Evolutionary conservation across 1,140 invertebrate genomes (phyloP).

Genomic region (Euura saliciscinereae): DNA sequence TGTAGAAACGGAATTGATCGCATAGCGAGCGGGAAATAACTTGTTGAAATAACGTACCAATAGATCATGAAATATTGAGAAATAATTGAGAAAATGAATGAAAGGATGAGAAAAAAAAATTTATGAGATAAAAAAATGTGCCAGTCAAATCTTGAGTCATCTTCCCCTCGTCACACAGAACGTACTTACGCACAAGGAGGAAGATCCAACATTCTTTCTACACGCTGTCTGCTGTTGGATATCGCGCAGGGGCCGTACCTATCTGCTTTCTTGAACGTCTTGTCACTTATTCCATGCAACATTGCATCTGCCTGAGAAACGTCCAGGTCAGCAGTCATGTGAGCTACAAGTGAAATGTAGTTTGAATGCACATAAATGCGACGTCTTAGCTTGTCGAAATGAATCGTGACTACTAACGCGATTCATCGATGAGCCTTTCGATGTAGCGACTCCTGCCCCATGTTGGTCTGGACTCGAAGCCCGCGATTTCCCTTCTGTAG

Average conservation of each 20-base stretch:
- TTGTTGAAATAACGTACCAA: no score
- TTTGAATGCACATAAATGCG: no score
- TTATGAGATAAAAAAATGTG: no score
- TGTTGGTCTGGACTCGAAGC: slow-evolving; percentile 16
- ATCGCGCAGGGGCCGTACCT: slow-evolving; percentile 13
- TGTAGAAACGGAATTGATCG: neutral
- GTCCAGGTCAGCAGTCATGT: slow-evolving; percentile 24
- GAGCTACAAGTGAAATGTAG: slow-evolving; percentile 14
- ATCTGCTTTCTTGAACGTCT: slow-evolving; percentile 16
- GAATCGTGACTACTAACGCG: slow-evolving; percentile 14
- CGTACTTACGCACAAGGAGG: slow-evolving; percentile 21
- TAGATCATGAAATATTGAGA: no score
- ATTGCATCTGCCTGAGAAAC: slow-evolving; percentile 22
- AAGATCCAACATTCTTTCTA: slow-evolving; percentile 18
- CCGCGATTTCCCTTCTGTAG: slow-evolving; percentile 17
- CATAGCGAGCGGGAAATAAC: neutral
- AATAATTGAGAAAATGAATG: no score
- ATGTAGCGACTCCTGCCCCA: slow-evolving; percentile 25
- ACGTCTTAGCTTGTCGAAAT: neutral
- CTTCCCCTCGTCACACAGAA: no score
- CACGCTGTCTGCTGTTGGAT: slow-evolving; percentile 17
- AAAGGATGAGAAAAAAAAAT: no score
- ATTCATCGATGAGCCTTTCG: slow-evolving; percentile 24
- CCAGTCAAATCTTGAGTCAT: no score
- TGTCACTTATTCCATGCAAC: slow-evolving; percentile 21